Percentiles rank a stretch among this genome's conserved stretches.
Evolutionary conservation across 2,888 invertebrate genomes (phyloP).

Genomic region (Diarsia rubi): DNA sequence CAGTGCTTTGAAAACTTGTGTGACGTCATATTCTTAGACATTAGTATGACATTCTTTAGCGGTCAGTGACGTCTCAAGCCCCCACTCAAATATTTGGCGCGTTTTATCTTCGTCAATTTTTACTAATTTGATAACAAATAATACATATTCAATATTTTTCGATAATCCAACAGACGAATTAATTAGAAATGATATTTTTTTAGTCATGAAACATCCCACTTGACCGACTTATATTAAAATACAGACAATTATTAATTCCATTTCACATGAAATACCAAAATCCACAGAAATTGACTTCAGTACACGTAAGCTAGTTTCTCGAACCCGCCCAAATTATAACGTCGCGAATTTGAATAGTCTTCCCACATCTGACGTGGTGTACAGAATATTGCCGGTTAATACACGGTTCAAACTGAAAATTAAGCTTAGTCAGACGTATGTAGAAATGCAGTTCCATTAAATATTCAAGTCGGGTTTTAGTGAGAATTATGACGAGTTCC

Average conservation of each 20-base stretch:
- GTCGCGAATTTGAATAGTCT: slow-evolving; percentile 23
- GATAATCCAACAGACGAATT: no score
- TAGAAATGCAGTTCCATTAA: slow-evolving; percentile 66
- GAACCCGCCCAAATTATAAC: slow-evolving; percentile 38
- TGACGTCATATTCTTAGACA: no score
- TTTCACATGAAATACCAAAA: slow-evolving; percentile 40
- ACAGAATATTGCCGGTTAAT: slow-evolving; percentile 49
- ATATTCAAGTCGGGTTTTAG: slow-evolving; percentile 67
- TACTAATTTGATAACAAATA: no score
- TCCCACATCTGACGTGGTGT: neutral
- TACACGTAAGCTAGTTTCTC: slow-evolving; percentile 31
- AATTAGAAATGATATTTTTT: no score
- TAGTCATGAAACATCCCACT: no score
- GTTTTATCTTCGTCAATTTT: no score
- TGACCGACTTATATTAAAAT: slow-evolving; percentile 13
- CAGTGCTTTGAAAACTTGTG: no score
- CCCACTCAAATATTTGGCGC: no score
- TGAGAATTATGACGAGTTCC: slow-evolving; percentile 60
- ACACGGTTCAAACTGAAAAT: slow-evolving; percentile 64
- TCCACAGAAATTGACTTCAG: slow-evolving; percentile 35
- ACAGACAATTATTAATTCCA: slow-evolving; percentile 33
- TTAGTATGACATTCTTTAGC: no score
- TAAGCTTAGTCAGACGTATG: slow-evolving; percentile 62
- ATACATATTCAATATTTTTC: no score
- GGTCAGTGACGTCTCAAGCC: no score